Percentiles rank a stretch among this genome's conserved stretches.
Conservation (phyloP, 2,888 invertebrate species). For the Archaeoteleia sp. region DNA sequence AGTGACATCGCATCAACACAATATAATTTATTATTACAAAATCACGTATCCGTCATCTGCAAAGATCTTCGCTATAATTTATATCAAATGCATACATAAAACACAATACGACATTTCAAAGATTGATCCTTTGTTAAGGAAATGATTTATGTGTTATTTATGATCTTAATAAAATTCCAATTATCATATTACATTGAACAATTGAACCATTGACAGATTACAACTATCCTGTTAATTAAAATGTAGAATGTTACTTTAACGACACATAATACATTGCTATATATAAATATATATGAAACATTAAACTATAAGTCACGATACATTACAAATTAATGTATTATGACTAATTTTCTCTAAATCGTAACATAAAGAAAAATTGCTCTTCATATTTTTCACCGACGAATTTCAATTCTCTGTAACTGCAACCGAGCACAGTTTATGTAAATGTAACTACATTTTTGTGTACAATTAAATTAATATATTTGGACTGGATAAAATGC, state of each 20-base stretch:
- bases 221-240: not conserved
- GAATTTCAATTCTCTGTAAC: slow-evolving; percentile 12
- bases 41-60: too few species aligned
- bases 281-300: not conserved
- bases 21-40: too few species aligned
- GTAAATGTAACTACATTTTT: slow-evolving; percentile 24
- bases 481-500: slow-evolving; percentile 6
- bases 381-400: too few species aligned
- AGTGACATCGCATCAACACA: too few species aligned
- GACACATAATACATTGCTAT: not conserved
- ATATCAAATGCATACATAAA: too few species aligned
- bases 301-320: not conserved
- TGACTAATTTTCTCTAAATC: too few species aligned
- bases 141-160: too few species aligned
- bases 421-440: slow-evolving; percentile 25
- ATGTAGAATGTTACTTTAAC: not conserved
- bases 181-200: not conserved
- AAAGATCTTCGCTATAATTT: too few species aligned
- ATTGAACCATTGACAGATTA: not conserved
- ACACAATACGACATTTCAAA: too few species aligned
- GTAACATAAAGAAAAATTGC: slow-evolving; percentile 3
- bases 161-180: slow-evolving; percentile 10
- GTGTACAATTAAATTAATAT: slow-evolving; percentile 39
- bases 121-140: too few species aligned
- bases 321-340: slow-evolving; percentile 5